Evolutionary conservation across 2,888 invertebrate genomes (phyloP).

Genomic region (Dasysyrphus tricinctus): DNA sequence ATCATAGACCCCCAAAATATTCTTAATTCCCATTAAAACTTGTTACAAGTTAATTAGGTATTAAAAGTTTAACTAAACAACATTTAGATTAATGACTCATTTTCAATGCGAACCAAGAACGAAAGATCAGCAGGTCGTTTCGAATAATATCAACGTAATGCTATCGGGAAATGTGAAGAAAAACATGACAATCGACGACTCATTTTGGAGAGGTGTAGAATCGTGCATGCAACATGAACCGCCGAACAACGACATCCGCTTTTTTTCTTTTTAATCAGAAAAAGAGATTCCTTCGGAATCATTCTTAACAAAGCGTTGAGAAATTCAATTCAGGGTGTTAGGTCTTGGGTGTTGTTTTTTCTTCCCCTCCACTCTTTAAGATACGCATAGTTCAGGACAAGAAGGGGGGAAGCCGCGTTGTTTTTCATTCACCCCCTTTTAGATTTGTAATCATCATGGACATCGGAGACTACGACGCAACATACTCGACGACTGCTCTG

Average conservation of each 20-base stretch:
- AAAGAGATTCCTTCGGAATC: slow-evolving; percentile 6
- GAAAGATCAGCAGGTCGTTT: slow-evolving; percentile 5
- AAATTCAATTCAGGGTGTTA: slow-evolving; percentile 26
- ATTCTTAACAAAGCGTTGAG: slow-evolving; percentile 9
- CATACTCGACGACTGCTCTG: not conserved
- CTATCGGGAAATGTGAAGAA: slow-evolving; percentile 8
- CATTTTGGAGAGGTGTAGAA: slow-evolving; percentile 24
- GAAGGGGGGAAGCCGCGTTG: slow-evolving; percentile 37
- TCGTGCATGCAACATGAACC: slow-evolving; percentile 27
- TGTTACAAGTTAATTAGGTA: not conserved
- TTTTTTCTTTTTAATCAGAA: not conserved
- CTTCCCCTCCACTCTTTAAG: slow-evolving; percentile 21
- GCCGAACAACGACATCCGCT: slow-evolving; percentile 26
- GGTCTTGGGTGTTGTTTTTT: slow-evolving; percentile 42
- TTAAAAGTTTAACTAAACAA: not conserved
- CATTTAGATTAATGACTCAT: slow-evolving; percentile 13
- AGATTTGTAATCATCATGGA: slow-evolving; percentile 49
- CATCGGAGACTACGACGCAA: not conserved
- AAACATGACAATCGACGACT: slow-evolving; percentile 19
- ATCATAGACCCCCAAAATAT: not conserved
- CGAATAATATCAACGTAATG: not conserved
- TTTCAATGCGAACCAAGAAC: too few relatives aligned
- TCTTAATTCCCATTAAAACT: not conserved
- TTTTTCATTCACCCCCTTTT: slow-evolving; percentile 51
- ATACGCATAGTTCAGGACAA: slow-evolving; percentile 6